Base-by-base conservation (phyloP, 2,113 vertebrate species). In the Lepidothrix coronata region DNA sequence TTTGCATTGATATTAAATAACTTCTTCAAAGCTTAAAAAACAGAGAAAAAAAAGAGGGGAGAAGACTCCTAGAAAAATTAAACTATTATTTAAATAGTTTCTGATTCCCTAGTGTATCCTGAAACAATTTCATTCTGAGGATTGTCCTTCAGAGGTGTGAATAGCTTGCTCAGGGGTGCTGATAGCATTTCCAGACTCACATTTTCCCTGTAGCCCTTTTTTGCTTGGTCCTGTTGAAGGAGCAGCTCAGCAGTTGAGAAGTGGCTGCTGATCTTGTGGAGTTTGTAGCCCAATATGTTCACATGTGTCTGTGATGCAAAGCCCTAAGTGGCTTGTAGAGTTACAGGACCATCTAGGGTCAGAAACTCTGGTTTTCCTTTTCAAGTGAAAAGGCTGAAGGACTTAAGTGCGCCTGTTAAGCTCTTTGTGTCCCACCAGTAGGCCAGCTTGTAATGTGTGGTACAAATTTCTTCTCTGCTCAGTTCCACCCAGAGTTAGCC, bases 1-100 rank as follows among this genome's bases (percentile, higher is more conserved):
- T 97, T 97, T 86, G 28, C 10, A n/a, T 85, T 87, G 63, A 65
- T 93, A 82, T 90, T 93, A 90, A 97, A 83, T 78, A 96, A 80
- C 25, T 94, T 84, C 39, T 66, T 78, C 73, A 95, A 95, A 91
- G 85, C 81, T 81, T 86, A 89, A 85, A 66, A 66, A 39, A 55
- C 11, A 81, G 44, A 48, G 66, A 74, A 51, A 57, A 57, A 73
- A 71, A 81, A 73, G 35, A 76, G 11, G 8, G 24, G 22, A 89
- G 63, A 89, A 70, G 22, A 27, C 44, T 78, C 79, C 22, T 3
- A 48, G 28, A 86, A 70, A 90, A 95, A 76, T 20, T 30, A 63
- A 79, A 71, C 78, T 73, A 78, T 79, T 71, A 71, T 63, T 63
- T 30, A 63, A 65, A 57, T 37, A 22, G 54, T 93, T 95, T 82